A percentile compares a stretch with the other conserved stretches of the same genome.
phyloP scores from a whole-genome alignment of 1,140 invertebrate genomes.

The Pseudomyrmex sp. region DNA sequence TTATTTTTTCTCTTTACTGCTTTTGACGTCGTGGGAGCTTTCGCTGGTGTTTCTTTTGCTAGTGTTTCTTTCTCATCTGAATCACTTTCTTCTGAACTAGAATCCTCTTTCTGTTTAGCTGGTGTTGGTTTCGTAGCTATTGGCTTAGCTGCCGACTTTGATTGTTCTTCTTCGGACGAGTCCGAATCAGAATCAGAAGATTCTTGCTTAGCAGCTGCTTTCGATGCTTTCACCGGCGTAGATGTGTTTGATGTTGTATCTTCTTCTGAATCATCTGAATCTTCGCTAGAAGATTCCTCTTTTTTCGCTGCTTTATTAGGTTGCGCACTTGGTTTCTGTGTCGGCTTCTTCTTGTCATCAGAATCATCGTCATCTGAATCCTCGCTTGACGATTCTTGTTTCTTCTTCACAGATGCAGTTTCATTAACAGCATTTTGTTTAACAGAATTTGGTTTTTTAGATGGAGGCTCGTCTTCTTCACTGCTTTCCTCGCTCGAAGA shows the following conservation, averaged over 20 bases:
- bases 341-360: conserved; percentile 63
- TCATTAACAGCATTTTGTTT: conserved; percentile 48
- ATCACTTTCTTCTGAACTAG: conserved; percentile 52
- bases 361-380: conserved; percentile 70
- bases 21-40: conserved; percentile 65
- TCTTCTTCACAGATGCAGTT: conserved; percentile 68
- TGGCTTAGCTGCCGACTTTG: conserved; percentile 57
- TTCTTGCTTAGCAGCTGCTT: conserved; percentile 63
- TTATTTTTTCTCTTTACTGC: conserved; percentile 80
- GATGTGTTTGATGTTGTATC: conserved; percentile 60
- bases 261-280: conserved; percentile 75
- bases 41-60: conserved; percentile 63
- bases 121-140: no score
- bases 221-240: conserved; percentile 47
- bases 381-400: conserved; percentile 75
- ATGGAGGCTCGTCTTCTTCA: conserved; percentile 71
- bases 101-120: background rate
- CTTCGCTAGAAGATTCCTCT: conserved; percentile 75
- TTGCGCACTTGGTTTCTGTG: background rate
- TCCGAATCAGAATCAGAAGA: conserved; percentile 76
- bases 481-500: conserved; percentile 72
- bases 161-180: conserved; percentile 66
- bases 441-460: conserved; percentile 45
- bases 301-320: conserved; percentile 52
- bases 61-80: conserved; percentile 70